These are phyloP conservation scores for Leptodactylus fallax DNA, from an alignment of 2,797 vertebrate species.

Conservation along the genomic window DNA sequence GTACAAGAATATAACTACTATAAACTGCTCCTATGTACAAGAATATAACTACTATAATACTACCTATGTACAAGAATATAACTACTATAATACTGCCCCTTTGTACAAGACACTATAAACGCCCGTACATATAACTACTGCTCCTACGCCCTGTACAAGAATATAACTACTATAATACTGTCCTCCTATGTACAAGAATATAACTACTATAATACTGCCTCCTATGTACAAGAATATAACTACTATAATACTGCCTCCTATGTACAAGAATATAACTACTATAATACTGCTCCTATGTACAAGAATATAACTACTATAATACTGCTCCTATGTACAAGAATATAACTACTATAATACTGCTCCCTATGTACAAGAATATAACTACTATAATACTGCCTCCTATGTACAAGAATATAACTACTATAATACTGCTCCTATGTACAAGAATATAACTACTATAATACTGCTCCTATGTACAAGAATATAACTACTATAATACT, in stretches of 20 bases:
- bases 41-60: background rate
- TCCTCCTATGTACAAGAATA: background rate
- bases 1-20: background rate
- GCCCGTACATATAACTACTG: too few species aligned
- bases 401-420: slow-evolving; percentile 13
- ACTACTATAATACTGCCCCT: background rate
- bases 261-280: background rate
- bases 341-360: background rate
- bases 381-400: slow-evolving; percentile 1
- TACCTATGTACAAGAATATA: background rate
- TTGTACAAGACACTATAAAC: too few species aligned
- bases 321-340: background rate
- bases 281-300: background rate
- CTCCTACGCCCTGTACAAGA: background rate
- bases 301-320: too few species aligned
- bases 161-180: slow-evolving; percentile 6
- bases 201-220: slow-evolving; percentile 14
- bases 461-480: background rate
- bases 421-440: slow-evolving; percentile 5
- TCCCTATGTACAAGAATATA: background rate
- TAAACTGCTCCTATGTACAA: background rate
- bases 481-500: slow-evolving; percentile 19
- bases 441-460: slow-evolving; percentile 10
- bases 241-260: slow-evolving; percentile 9
- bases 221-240: slow-evolving; percentile 10